Conservation (phyloP, 2,113 vertebrate genomes). For the Esox niger region DNA sequence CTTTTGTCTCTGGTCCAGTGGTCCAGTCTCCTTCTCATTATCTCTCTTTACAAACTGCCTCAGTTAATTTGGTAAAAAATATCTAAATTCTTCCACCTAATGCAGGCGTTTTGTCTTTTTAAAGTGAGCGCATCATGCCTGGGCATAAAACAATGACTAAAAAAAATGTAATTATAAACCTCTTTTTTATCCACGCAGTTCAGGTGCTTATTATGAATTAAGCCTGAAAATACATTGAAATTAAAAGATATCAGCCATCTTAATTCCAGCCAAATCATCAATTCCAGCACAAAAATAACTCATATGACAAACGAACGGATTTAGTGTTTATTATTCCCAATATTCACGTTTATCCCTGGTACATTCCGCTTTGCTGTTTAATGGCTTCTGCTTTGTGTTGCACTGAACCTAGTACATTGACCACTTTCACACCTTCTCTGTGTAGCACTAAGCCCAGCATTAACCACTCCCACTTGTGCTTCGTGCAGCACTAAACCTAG, state of each 20-base stretch:
- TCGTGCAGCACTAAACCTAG: not conserved
- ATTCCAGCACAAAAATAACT: no score
- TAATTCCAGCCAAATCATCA: not conserved
- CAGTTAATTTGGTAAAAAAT: conserved; percentile 29
- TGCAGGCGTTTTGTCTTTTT: conserved; percentile 21
- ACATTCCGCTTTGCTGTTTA: no score
- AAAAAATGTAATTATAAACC: conserved; percentile 50
- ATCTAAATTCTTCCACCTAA: conserved; percentile 5
- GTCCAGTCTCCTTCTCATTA: conserved; percentile 18
- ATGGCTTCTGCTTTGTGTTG: not conserved
- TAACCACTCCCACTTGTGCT: not conserved
- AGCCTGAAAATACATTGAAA: conserved; percentile 10
- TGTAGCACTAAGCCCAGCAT: not conserved
- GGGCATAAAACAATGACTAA: conserved; percentile 33
- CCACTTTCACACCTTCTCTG: not conserved
- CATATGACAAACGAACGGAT: no score
- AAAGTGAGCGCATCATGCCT: conserved; percentile 23
- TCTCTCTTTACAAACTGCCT: conserved; percentile 16
- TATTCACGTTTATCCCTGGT: no score
- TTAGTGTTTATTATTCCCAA: no score
- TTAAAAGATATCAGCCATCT: not conserved
- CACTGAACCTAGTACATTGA: not conserved
- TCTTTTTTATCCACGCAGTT: conserved; percentile 31
- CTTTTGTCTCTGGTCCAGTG: conserved; percentile 1
- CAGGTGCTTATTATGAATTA: conserved; percentile 37